phyloP scores from a whole-genome alignment of 2,888 invertebrate species.

The Nineta flava region DNA sequence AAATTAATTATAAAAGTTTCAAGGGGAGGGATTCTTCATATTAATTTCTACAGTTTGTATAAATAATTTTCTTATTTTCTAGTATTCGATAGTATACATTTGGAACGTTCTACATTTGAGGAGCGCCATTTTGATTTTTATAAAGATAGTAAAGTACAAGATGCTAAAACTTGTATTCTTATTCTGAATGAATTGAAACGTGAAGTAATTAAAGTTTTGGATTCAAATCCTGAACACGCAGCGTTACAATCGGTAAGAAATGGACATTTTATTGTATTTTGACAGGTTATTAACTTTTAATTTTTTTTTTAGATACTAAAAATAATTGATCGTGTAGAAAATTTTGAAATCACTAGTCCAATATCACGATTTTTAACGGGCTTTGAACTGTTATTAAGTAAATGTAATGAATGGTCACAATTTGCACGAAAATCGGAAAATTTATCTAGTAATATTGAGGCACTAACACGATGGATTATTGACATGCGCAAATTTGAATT shows the following conservation, averaged over 20 bases:
- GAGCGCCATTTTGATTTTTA: slow-evolving; percentile 7
- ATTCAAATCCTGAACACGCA: slow-evolving; percentile 76
- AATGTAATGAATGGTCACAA: slow-evolving; percentile 82
- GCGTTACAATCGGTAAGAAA: slow-evolving; percentile 24
- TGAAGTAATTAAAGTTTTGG: not conserved
- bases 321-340: slow-evolving; percentile 45
- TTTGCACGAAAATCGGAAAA: slow-evolving; percentile 79
- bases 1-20: too few species aligned
- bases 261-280: not conserved
- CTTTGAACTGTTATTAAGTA: slow-evolving; percentile 72
- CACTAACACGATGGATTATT: slow-evolving; percentile 67
- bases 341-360: slow-evolving; percentile 65
- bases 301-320: slow-evolving; percentile 37
- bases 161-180: slow-evolving; percentile 5
- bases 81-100: not conserved
- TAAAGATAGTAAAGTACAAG: slow-evolving; percentile 15
- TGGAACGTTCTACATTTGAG: too few species aligned
- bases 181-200: not conserved
- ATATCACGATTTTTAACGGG: slow-evolving; percentile 80
- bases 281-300: not conserved
- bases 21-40: too few species aligned
- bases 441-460: slow-evolving; percentile 52
- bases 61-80: not conserved
- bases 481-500: slow-evolving; percentile 85
- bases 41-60: too few species aligned